Evolutionary conservation across 2,797 vertebrate species (phyloP), one percentile per base, ranked within the genome.

Genomic region (Knipowitschia caucasica): DNA sequence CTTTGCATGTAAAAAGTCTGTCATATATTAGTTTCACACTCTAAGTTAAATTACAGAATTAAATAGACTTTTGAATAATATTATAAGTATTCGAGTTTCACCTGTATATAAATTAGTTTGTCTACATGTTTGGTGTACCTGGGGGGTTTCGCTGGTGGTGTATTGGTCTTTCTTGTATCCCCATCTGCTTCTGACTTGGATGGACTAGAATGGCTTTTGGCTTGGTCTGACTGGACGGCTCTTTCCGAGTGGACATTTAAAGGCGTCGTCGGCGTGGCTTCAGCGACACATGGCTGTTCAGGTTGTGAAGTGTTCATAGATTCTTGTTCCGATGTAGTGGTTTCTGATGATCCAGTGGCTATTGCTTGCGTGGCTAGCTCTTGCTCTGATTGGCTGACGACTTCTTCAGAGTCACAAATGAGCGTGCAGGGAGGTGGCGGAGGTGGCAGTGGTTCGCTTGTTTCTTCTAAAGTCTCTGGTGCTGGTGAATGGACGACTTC

Each of bases 271-370:
- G 75, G 79, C 35, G 59, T 7, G 20, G 61, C 66, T 69, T 70
- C 64, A 53, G 65, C 53, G 55, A 73, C 61, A 45, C 53, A 59
- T 25, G 39, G 40, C 3, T 65, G 45, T 29, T 70, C 34, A 24
- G 57, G 47, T 47, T 50, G 62, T 20, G 66, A 46, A 27, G 78
- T 53, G 34, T 62, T 59, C n/a, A 20, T n/a, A 30, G 67, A 69
- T 70, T 62, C 77, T 18, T 62, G 71, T 47, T 73, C 67, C 58
- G 73, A 43, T 65, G 69, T 77, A 59, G 82, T 78, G 78, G 60
- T 77, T 30, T 63, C 18, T 18, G 75, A 49, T 51, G 71, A n/a
- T n/a, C n/a, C 43, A 42, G 71, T 64, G 35, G 65, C 26, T 53
- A 62, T 36, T 61, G 71, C 73, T 45, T 56, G 72, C 52, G 50